Evolutionary conservation across 1,140 invertebrate genomes (phyloP).

Genomic region (Physella acuta): DNA sequence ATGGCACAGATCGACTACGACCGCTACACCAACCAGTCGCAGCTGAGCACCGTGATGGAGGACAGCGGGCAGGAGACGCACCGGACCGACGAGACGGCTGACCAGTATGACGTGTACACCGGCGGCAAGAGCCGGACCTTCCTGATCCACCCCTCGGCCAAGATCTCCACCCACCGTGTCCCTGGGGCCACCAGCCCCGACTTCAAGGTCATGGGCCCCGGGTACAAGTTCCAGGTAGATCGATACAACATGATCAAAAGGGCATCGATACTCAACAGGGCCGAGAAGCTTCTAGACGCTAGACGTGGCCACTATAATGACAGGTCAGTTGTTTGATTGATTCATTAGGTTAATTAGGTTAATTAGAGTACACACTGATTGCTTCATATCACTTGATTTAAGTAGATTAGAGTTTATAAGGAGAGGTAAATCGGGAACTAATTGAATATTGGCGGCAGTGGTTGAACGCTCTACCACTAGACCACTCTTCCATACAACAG

Average conservation of each 20-base stretch:
- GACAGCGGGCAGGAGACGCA: neutral
- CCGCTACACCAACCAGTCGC: constrained; percentile 5
- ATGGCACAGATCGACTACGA: constrained; percentile 16
- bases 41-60: constrained; percentile 3
- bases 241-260: constrained; percentile 12
- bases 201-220: neutral
- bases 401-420: too few relatives aligned
- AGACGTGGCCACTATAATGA: constrained; percentile 9
- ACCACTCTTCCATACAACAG: too few relatives aligned
- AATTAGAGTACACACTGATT: too few relatives aligned
- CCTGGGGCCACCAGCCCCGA: neutral
- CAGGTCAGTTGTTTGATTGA: neutral
- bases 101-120: neutral
- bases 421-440: too few relatives aligned
- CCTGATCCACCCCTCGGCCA: neutral
- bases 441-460: too few relatives aligned
- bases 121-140: neutral
- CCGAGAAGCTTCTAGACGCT: constrained; percentile 25
- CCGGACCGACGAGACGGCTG: neutral
- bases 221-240: constrained; percentile 18
- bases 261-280: constrained; percentile 26
- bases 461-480: too few relatives aligned
- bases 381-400: too few relatives aligned
- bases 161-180: neutral
- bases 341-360: neutral